Percentiles rank a stretch among this genome's conserved stretches.
Evolutionary conservation across 2,888 invertebrate species (phyloP).

Genomic region (Pandemis corylana): DNA sequence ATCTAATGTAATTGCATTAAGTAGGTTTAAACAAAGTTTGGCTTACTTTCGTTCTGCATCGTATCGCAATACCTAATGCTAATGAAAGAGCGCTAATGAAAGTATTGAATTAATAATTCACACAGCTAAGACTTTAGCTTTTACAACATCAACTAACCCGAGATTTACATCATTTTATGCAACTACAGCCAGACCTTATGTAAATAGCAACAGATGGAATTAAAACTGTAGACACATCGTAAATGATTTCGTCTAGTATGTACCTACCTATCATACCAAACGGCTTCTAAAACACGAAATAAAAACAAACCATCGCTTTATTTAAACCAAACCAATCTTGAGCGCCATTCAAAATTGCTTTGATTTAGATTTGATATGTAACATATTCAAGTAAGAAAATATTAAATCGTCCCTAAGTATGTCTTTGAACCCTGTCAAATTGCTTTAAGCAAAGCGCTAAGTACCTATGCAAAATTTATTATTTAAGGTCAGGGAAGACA

Average conservation of each 20-base stretch:
- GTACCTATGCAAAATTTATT: slow-evolving; percentile 12
- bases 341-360: neutral
- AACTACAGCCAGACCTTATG: neutral
- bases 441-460: slow-evolving; percentile 4
- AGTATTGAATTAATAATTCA: slow-evolving; percentile 7
- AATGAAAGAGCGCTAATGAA: slow-evolving; percentile 12
- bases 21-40: slow-evolving; percentile 4
- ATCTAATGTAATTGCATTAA: neutral
- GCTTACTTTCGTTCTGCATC: neutral
- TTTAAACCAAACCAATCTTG: too few relatives aligned
- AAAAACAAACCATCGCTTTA: too few relatives aligned
- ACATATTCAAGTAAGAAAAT: neutral
- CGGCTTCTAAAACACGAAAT: too few relatives aligned
- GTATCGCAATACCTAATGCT: slow-evolving; percentile 2
- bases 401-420: neutral
- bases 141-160: neutral
- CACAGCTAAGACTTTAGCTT: neutral
- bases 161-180: slow-evolving; percentile 11
- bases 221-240: neutral
- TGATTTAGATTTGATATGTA: neutral
- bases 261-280: too few relatives aligned
- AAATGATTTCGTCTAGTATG: too few relatives aligned
- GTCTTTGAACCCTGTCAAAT: neutral
- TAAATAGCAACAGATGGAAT: neutral
- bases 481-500: slow-evolving; percentile 23